Percentiles rank a stretch among this genome's conserved stretches.
These are phyloP conservation scores for Diarsia brunnea DNA, from an alignment of 2,888 invertebrate species.

Conservation along the genomic window DNA sequence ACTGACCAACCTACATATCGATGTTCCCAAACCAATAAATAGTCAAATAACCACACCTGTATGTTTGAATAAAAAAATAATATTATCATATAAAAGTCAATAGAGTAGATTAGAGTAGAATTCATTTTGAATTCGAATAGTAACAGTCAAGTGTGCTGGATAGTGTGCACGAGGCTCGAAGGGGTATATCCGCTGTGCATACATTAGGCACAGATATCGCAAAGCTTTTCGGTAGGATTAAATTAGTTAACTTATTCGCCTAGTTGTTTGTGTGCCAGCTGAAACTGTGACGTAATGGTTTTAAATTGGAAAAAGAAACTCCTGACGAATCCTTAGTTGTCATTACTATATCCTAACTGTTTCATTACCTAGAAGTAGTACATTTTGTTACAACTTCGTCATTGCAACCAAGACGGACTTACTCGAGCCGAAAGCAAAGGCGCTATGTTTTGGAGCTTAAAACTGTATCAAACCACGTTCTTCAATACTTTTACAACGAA, in stretches of 20 bases:
- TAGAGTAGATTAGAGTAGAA: neutral
- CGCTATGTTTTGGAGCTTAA: neutral
- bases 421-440: too few species aligned
- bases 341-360: neutral
- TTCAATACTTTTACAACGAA: too few species aligned
- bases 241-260: constrained; percentile 86
- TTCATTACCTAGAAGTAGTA: neutral
- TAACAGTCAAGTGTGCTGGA: constrained; percentile 61
- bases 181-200: constrained; percentile 86
- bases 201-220: constrained; percentile 89
- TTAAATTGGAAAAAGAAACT: neutral
- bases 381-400: neutral
- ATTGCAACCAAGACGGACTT: neutral
- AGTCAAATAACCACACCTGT: neutral
- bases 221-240: constrained; percentile 87
- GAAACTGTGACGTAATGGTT: constrained; percentile 39
- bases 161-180: constrained; percentile 70
- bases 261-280: constrained; percentile 73
- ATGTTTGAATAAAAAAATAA: neutral
- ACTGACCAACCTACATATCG: too few species aligned
- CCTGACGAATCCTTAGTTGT: neutral
- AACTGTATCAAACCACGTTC: too few species aligned
- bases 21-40: neutral
- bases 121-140: neutral
- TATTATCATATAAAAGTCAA: neutral